Evolutionary conservation across 1,140 invertebrate species (phyloP).

Genomic region (Cephus cinctus): DNA sequence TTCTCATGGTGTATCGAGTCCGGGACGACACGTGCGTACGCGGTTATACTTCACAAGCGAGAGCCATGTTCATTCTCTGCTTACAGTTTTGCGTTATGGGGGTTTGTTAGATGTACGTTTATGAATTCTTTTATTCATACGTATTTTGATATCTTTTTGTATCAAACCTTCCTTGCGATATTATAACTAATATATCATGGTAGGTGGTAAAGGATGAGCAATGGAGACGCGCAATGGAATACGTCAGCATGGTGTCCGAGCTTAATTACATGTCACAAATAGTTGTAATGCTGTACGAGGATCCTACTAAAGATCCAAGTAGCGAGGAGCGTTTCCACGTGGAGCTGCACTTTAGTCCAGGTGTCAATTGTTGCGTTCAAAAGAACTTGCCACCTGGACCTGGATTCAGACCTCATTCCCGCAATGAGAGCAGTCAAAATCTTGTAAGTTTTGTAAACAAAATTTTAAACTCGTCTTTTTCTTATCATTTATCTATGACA

Average conservation of each 20-base stretch:
- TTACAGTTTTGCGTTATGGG: constrained; percentile 94
- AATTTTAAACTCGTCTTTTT: background rate
- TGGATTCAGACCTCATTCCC: constrained; percentile 87
- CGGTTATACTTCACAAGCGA: constrained; percentile 99
- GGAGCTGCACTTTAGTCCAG: constrained; percentile 96
- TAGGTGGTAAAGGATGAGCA: constrained; percentile 89
- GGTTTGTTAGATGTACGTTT: constrained; percentile 86
- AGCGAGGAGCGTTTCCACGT: constrained; percentile 94
- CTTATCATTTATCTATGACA: constrained; percentile 1
- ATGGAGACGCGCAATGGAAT: constrained; percentile 98
- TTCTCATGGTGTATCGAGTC: constrained; percentile 97
- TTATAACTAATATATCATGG: background rate
- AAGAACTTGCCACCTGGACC: constrained; percentile 91
- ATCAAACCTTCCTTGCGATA: background rate
- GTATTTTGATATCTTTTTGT: constrained; percentile 25
- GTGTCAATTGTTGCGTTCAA: constrained; percentile 93
- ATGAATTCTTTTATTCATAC: no score
- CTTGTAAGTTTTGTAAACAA: constrained; percentile 32
- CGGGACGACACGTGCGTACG: constrained; percentile 94
- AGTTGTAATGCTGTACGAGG: constrained; percentile 99
- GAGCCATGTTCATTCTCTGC: constrained; percentile 96
- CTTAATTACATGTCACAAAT: constrained; percentile 99
- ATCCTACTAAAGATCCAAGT: constrained; percentile 90
- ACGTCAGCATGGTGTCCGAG: constrained; percentile 95
- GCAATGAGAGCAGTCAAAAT: constrained; percentile 68